phyloP scores from a whole-genome alignment of 2,888 invertebrate genomes.

The Diaphora mendica region DNA sequence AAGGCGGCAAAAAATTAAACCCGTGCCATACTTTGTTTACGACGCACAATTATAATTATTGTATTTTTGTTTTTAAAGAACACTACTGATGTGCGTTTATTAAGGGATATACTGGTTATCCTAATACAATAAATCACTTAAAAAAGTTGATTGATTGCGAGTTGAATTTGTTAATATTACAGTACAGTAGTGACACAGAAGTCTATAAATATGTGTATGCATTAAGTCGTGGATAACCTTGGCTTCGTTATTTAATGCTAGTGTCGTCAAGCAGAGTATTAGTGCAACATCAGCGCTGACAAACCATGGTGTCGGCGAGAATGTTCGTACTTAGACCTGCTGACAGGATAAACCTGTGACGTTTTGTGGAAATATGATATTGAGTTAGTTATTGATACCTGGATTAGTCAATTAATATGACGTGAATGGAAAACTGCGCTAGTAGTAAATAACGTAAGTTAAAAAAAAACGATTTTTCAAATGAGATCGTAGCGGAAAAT shows the following conservation, averaged over 20 bases:
- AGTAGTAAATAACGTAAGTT: neutral
- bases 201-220: neutral
- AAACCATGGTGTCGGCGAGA: too few species aligned
- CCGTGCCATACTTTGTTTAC: constrained; percentile 28
- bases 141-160: neutral
- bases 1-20: constrained; percentile 39
- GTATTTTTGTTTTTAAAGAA: constrained; percentile 14
- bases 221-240: neutral
- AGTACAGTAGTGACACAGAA: neutral
- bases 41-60: constrained; percentile 21
- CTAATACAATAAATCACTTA: neutral
- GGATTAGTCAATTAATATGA: neutral
- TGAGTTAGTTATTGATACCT: neutral
- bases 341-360: too few species aligned
- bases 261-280: too few species aligned
- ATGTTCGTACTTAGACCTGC: too few species aligned
- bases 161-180: constrained; percentile 3
- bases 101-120: neutral
- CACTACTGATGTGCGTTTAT: neutral
- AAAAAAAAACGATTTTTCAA: neutral
- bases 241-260: neutral
- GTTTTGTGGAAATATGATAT: too few species aligned
- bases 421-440: neutral
- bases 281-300: too few species aligned
- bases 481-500: neutral